These are phyloP conservation scores for Diplodus puntazzo DNA, from an alignment of 2,797 vertebrate species.

Conservation along the genomic window DNA sequence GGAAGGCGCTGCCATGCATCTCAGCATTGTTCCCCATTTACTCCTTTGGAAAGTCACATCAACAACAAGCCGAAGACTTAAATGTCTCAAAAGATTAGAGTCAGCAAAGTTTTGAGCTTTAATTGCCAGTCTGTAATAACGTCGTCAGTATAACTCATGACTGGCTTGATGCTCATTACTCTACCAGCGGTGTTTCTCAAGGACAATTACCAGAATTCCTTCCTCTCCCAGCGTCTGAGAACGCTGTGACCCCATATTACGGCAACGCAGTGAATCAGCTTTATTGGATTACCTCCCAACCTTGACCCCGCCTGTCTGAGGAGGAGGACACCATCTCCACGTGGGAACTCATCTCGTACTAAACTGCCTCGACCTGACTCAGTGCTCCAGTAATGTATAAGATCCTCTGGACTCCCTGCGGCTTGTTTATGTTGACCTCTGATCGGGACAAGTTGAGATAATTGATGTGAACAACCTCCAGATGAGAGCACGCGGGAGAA, in stretches of 20 bases:
- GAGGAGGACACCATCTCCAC: slow-evolving; percentile 58
- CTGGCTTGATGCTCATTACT: slow-evolving; percentile 48
- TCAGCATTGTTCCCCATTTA: slow-evolving; percentile 44
- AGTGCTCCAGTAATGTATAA: slow-evolving; percentile 54
- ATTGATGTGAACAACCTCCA: slow-evolving; percentile 39
- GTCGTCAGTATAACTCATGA: slow-evolving; percentile 56
- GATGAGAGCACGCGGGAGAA: slow-evolving; percentile 30
- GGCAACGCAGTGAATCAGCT: slow-evolving; percentile 77
- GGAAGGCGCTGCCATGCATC: slow-evolving; percentile 47
- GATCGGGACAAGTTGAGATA: slow-evolving; percentile 33
- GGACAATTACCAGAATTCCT: slow-evolving; percentile 73
- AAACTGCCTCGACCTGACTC: slow-evolving; percentile 52
- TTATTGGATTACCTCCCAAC: slow-evolving; percentile 80
- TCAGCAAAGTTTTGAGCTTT: slow-evolving; percentile 65
- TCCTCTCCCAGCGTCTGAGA: slow-evolving; percentile 50
- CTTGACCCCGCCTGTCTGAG: slow-evolving; percentile 70
- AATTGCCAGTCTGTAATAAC: slow-evolving; percentile 53
- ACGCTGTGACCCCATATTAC: slow-evolving; percentile 65
- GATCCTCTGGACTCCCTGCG: slow-evolving; percentile 31
- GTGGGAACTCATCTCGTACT: slow-evolving; percentile 70
- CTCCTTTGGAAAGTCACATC: slow-evolving; percentile 63
- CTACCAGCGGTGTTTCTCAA: slow-evolving; percentile 67
- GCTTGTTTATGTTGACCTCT: slow-evolving; percentile 67
- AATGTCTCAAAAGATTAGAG: slow-evolving; percentile 46
- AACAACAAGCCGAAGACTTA: slow-evolving; percentile 56